Evolutionary conservation across 2,113 vertebrate species (phyloP), one percentile per base, ranked within the genome.

Genomic region (Triplophysa rosa): DNA sequence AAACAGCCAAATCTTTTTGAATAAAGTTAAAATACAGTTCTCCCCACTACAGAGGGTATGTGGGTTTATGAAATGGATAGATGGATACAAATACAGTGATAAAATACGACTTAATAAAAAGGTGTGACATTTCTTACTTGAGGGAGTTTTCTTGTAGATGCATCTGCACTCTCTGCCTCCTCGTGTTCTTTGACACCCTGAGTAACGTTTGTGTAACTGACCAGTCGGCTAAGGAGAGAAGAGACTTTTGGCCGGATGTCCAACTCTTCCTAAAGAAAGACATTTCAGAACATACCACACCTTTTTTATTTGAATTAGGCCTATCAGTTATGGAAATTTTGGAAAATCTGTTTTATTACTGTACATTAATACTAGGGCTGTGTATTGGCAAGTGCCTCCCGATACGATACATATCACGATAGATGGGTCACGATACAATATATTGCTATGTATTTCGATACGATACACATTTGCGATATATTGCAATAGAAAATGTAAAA

Each of bases 221-320:
- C 98, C 90, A 99, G 89, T 74, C 98, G 97, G 87, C 95, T 96
- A 88, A 99, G 96, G 67, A 99, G 90, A 77, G 96, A 98, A 0
- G 97, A 99, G 13, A 99, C 98, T 83, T 99, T 99, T 0, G 98
- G 98, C 62, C 97, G 94, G 84, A 97, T 97, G 90, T 99, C 98
- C 90, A 99, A 91, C 67, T 99, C 97, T 83, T 99, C 97, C 98
- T 99, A 87, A 61, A 83, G 87, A 77, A 11, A 67, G 10, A 61
- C n/a, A 47, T 40, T 65, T 67, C 37, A 59, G n/a, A 11, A 70
- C 49, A 17, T 13, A 29, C 4, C 5, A 71, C 13, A 24, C 11
- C 24, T 17, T 16, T 40, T 67, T 67, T 17, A 49, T 13, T 49
- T 14, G 47, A 49, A 49, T 49, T 49, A 14, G 47, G 33, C 5